These are phyloP conservation scores for rat (Rattus norvegicus) DNA, from an alignment of 2,113 vertebrate species.

Conservation along the genomic window GRCr8 NC_086022.1:85832001-85832500, in stretches of 20 bases:
- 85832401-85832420: slow-evolving; percentile 71
- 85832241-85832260: not conserved
- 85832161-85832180: not conserved
- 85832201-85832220: not conserved
- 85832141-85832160: not conserved
- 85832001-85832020: no score
- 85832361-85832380: slow-evolving; percentile 65
- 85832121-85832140: not conserved
- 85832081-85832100: not conserved
- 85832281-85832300: not conserved
- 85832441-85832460: not conserved
- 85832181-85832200: not conserved
- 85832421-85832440: not conserved
- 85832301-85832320: not conserved
- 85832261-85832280: not conserved
- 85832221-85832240: not conserved
- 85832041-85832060: accelerated
- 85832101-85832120: not conserved
- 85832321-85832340: slow-evolving; percentile 40
- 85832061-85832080: not conserved
- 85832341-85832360: slow-evolving; percentile 78
- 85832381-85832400: slow-evolving; percentile 52
- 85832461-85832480: not conserved
- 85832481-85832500: not conserved
- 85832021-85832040: accelerated